Base-by-base conservation (phyloP, 2,888 invertebrate species). In the Chloroclystis v-ata region DNA sequence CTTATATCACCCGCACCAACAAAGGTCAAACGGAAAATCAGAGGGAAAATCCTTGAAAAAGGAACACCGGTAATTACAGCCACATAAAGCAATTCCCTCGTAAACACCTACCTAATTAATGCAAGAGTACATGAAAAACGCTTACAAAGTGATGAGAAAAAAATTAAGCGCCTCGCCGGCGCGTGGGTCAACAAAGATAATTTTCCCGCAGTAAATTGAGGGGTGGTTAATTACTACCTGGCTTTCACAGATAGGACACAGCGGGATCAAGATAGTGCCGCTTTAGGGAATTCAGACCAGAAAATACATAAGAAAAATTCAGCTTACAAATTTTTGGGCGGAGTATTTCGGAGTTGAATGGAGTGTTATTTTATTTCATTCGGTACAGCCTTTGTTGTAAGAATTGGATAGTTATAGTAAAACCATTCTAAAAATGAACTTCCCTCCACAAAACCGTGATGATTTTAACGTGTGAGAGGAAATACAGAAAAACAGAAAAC, bases 161-260 rank as follows among this genome's bases (percentile, higher is more conserved):
- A 78, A 75, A 75, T 69, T 69, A 69, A 75, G 73, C 70, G 66
- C 67, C 67, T 67, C 68, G 53, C 62, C 67, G 65, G 71, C 72
- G 72, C 74, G 71, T 78, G 82, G 76, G 75, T 76, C 78, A 82
- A 82, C 82, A 82, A 69, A 80, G 80, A 82, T 82, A 82, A 79
- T 79, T 72, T 75, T 54, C 56, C 68, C 62, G 76, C 72, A 71
- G 77, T 80, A 80, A 82, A 78, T 79, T 77, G 72, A 68, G 69
- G 72, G 65, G 69, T 58, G 71, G 75, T 74, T 81, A 82, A 81
- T 80, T 77, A 76, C 69, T 57, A 72, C 72, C 72, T 76, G 75
- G 56, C 57, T 60, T 55, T 60, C 43, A 57, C 50, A 76, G 77
- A 77, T 77, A 78, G 61, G 65, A 50, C 61, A 60, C 61, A 60